Evolutionary conservation across 2,888 invertebrate genomes (phyloP).

Genomic region (Belgica antarctica): DNA sequence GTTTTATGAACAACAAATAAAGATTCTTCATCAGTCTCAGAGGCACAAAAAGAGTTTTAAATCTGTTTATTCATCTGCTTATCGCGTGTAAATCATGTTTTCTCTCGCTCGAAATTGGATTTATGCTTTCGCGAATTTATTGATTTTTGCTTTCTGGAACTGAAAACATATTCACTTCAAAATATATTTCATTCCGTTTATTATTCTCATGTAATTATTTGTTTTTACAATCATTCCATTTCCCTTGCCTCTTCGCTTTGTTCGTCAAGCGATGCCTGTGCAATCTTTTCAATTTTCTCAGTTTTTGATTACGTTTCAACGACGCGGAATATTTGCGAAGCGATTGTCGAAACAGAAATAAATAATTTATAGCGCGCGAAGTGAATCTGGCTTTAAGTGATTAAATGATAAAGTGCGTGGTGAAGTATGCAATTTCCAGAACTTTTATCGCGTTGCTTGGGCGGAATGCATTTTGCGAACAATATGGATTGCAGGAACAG

Average conservation of each 20-base stretch:
- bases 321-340: background rate
- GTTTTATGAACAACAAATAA: background rate
- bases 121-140: slow-evolving; percentile 12
- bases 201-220: slow-evolving; percentile 40
- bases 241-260: background rate
- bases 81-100: slow-evolving; percentile 15
- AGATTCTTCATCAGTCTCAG: background rate
- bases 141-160: background rate
- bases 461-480: background rate
- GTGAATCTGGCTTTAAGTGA: slow-evolving; percentile 24
- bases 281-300: background rate
- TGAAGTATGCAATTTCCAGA: background rate
- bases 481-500: background rate
- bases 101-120: background rate
- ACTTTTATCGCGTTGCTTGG: background rate
- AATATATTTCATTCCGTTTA: slow-evolving; percentile 36
- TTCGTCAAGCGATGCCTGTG: slow-evolving; percentile 18
- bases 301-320: slow-evolving; percentile 2
- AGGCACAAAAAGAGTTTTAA: too few relatives aligned
- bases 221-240: slow-evolving; percentile 39
- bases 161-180: background rate
- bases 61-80: background rate
- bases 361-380: slow-evolving; percentile 1
- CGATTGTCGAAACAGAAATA: background rate
- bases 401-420: slow-evolving; percentile 35